Base-by-base conservation (phyloP, 1,140 invertebrate species). In the Colletes latitarsis region DNA sequence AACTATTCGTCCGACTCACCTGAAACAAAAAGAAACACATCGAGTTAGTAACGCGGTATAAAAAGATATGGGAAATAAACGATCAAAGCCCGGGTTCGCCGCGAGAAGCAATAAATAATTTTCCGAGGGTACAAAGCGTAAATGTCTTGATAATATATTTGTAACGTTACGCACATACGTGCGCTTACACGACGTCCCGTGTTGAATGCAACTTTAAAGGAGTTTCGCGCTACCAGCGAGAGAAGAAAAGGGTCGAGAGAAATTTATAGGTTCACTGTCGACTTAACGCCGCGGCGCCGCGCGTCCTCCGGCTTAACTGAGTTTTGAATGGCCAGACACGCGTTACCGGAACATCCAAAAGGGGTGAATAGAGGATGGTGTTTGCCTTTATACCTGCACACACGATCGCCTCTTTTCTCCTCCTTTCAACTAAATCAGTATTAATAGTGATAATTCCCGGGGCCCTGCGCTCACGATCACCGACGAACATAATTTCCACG, bases 381-480 rank as follows among this genome's bases (percentile, higher is more conserved):
- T 76, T 85, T 55, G 49, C 60, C 60, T 75, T 85, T 75, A 77
- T 82, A 82, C 66, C 79, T 78, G 70, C 43, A 14, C 19, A 57
- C 52, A 63, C 49, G 41, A 70, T 69, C 63, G 49, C 43, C 67
- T 73, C 49, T 66, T 85, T 71, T 19, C 46, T 14, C 12, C 39
- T 60, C 58, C 60, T 62, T 75, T 10, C 55, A 62, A 39, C 58
- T 72, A 86, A 85, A 82, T 82, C 79, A 60, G 41, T 71, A 71
- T 85, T 82, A 71, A 57, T 19, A 52, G 41, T 53, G 49, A 72
- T 70, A 30, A 60, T 53, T 46, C 70, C 14, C n/a, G 1, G n/a
- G 46, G 49, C 17, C 17, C 15, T 14, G 46, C 39, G 71, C 0
- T 62, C 55, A 8, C 15, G n/a, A n/a, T n/a, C n/a, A n/a, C n/a